These are phyloP conservation scores for Salpingus planirostris DNA, from an alignment of 2,888 invertebrate species.

Conservation along the genomic window DNA sequence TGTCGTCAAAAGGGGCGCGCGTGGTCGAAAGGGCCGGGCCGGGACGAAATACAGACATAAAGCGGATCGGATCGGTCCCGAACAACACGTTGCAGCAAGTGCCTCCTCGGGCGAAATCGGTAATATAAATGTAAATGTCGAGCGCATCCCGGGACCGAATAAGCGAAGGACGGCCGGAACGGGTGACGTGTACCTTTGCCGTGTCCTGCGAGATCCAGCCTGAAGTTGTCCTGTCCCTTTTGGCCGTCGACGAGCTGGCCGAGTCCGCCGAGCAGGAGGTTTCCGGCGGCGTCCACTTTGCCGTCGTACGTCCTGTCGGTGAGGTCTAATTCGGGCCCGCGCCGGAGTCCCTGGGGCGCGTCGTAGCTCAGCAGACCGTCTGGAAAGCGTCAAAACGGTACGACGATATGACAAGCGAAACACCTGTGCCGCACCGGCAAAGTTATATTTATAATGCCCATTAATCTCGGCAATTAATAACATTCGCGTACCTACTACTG, in stretches of 20 bases:
- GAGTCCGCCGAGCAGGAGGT: constrained; percentile 58
- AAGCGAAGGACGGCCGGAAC: too few relatives aligned
- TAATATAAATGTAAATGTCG: constrained; percentile 35
- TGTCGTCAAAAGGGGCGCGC: constrained; percentile 24
- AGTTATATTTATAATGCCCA: constrained; percentile 19
- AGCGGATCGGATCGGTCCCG: constrained; percentile 25
- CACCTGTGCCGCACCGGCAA: constrained; percentile 13
- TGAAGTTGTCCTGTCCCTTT: constrained; percentile 66
- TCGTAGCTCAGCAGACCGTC: constrained; percentile 73
- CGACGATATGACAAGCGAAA: constrained; percentile 8
- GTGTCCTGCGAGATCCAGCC: constrained; percentile 54
- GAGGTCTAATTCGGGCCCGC: constrained; percentile 65
- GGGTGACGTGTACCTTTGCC: constrained; percentile 51
- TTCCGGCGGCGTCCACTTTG: constrained; percentile 45
- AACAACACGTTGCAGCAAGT: constrained; percentile 26
- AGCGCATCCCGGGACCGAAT: constrained; percentile 15
- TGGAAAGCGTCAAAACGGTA: constrained; percentile 41
- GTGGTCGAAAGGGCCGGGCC: constrained; percentile 19
- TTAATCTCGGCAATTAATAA: constrained; percentile 26
- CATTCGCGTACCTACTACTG: constrained; percentile 18
- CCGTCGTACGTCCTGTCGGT: constrained; percentile 76
- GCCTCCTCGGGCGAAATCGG: constrained; percentile 17
- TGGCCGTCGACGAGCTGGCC: constrained; percentile 74
- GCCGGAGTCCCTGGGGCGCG: constrained; percentile 64
- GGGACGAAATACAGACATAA: constrained; percentile 29